Percentiles rank a stretch among this genome's conserved stretches.
Evolutionary conservation across 2,888 invertebrate species (phyloP).

Genomic region (Mellilla xanthometata): DNA sequence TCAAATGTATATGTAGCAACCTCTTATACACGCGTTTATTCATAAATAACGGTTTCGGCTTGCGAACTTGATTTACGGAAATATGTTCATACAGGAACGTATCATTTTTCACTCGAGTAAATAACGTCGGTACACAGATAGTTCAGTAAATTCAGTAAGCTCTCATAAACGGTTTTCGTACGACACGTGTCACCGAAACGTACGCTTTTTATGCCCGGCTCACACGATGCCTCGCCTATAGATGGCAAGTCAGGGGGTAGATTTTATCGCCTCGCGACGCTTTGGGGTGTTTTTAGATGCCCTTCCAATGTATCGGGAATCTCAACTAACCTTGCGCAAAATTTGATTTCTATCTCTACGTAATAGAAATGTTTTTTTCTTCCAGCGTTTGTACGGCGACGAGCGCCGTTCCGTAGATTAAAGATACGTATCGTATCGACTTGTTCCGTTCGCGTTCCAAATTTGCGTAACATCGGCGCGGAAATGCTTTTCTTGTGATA

Average conservation of each 20-base stretch:
- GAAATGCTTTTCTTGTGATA: background rate
- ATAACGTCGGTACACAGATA: slow-evolving; percentile 19
- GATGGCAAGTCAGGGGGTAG: slow-evolving; percentile 36
- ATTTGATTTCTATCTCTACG: slow-evolving; percentile 44
- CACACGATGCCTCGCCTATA: slow-evolving; percentile 38
- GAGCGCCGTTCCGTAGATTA: slow-evolving; percentile 27
- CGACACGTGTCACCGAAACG: slow-evolving; percentile 45
- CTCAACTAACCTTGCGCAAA: slow-evolving; percentile 45
- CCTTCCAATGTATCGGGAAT: slow-evolving; percentile 44
- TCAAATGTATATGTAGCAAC: too few relatives aligned
- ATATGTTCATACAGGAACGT: slow-evolving; percentile 9
- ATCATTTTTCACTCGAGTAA: slow-evolving; percentile 20
- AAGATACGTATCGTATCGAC: slow-evolving; percentile 30
- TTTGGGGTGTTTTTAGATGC: slow-evolving; percentile 36
- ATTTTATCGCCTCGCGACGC: slow-evolving; percentile 45
- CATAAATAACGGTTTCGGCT: background rate
- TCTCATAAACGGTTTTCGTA: slow-evolving; percentile 27
- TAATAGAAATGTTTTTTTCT: slow-evolving; percentile 41
- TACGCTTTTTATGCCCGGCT: slow-evolving; percentile 38
- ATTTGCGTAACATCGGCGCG: slow-evolving; percentile 14
- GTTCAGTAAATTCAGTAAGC: slow-evolving; percentile 31
- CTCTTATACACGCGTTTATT: too few relatives aligned
- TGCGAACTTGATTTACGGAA: slow-evolving; percentile 4
- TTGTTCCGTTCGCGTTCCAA: slow-evolving; percentile 24
- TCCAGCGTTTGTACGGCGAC: slow-evolving; percentile 19